Percentiles rank a stretch among this genome's conserved stretches.
phyloP scores from a whole-genome alignment of 1,140 invertebrate genomes.

The Cylas formicarius region DNA sequence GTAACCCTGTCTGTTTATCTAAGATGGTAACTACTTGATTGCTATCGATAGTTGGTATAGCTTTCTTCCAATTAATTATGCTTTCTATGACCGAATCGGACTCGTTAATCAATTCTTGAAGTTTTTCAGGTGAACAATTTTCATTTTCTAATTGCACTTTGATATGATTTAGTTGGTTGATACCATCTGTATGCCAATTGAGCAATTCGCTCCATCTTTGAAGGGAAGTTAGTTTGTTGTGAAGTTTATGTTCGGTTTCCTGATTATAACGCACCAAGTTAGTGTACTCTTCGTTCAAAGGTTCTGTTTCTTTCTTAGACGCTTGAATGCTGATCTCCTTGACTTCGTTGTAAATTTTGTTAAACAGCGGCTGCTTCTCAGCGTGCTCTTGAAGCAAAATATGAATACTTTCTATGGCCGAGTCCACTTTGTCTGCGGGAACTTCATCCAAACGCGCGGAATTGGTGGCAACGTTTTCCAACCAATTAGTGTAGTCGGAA shows the following conservation, averaged over 20 bases:
- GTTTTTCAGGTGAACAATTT: constrained; percentile 58
- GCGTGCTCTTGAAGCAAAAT: constrained; percentile 71
- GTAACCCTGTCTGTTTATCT: constrained; percentile 59
- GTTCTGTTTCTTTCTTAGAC: constrained; percentile 60
- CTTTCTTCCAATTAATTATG: constrained; percentile 60
- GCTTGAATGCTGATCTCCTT: constrained; percentile 65
- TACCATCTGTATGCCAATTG: constrained; percentile 74
- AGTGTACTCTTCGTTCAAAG: constrained; percentile 67
- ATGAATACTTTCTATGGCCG: constrained; percentile 70
- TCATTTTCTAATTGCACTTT: constrained; percentile 67
- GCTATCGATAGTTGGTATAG: constrained; percentile 60
- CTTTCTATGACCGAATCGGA: constrained; percentile 58
- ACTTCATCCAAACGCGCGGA: constrained; percentile 74
- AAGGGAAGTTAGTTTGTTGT: constrained; percentile 64
- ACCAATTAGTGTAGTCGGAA: constrained; percentile 75
- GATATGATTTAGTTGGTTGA: constrained; percentile 69
- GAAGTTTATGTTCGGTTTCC: constrained; percentile 65
- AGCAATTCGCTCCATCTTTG: constrained; percentile 79
- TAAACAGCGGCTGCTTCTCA: constrained; percentile 67
- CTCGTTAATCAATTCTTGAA: constrained; percentile 60
- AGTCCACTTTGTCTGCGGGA: constrained; percentile 68
- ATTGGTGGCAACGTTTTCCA: constrained; percentile 66
- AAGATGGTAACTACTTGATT: constrained; percentile 51
- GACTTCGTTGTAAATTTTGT: constrained; percentile 72
- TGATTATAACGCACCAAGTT: constrained; percentile 68